Percentiles rank a stretch among this genome's conserved stretches.
phyloP scores from a whole-genome alignment of 2,888 invertebrate genomes.

The Malthinus flaveolus region DNA sequence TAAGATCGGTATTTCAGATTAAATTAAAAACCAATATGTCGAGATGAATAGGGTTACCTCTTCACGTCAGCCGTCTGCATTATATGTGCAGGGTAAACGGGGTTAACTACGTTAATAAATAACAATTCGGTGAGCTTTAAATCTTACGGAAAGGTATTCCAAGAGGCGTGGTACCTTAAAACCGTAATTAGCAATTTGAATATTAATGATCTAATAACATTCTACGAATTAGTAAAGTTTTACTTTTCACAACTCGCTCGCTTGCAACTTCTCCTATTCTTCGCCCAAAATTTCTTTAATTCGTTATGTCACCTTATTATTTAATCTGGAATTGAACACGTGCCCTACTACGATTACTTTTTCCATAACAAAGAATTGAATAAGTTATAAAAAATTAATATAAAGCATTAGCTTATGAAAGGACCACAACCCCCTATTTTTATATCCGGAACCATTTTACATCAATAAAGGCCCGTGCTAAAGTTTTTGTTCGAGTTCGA shows the following conservation, averaged over 20 bases:
- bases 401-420: not conserved
- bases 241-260: not conserved
- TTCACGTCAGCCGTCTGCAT: slow-evolving; percentile 27
- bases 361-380: not conserved
- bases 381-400: not conserved
- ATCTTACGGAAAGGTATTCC: slow-evolving; percentile 27
- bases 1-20: slow-evolving; percentile 36
- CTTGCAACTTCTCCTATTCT: not conserved
- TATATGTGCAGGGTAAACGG: slow-evolving; percentile 28
- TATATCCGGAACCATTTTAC: slow-evolving; percentile 14
- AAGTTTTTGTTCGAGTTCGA: slow-evolving; percentile 6
- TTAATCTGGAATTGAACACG: not conserved
- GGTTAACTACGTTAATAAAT: slow-evolving; percentile 31
- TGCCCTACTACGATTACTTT: not conserved
- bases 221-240: not conserved
- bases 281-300: not conserved
- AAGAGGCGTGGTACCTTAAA: slow-evolving; percentile 34
- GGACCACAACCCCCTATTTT: not conserved
- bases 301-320: not conserved
- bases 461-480: slow-evolving; percentile 15
- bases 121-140: slow-evolving; percentile 30
- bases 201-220: slow-evolving; percentile 35
- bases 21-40: slow-evolving; percentile 39
- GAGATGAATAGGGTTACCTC: slow-evolving; percentile 30
- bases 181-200: slow-evolving; percentile 41